phyloP scores from a whole-genome alignment of 2,113 vertebrate genomes.

The Prionailurus bengalensis region DNA sequence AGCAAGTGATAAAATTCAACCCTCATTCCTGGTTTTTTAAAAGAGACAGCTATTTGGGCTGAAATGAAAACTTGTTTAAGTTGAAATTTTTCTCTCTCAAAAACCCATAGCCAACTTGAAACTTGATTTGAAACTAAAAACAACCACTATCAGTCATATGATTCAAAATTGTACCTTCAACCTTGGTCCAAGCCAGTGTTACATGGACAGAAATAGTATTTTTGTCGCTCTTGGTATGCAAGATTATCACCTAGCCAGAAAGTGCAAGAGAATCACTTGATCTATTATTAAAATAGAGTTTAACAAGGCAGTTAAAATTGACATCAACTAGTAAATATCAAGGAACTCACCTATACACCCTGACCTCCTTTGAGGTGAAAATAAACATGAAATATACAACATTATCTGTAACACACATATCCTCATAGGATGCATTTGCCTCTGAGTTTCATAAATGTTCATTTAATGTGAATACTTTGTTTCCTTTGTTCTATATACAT shows the following conservation, averaged over 20 bases:
- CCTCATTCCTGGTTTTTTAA: background rate
- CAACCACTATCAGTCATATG: background rate
- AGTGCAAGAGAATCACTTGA: background rate
- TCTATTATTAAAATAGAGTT: background rate
- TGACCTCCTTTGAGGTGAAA: background rate
- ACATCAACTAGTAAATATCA: background rate
- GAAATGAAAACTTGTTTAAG: slow-evolving; percentile 7
- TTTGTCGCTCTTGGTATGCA: background rate
- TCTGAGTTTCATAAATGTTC: background rate
- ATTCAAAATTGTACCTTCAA: background rate
- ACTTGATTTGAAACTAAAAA: background rate
- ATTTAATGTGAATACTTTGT: background rate
- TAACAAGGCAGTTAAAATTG: background rate
- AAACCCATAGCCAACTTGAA: background rate
- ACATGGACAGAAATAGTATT: background rate
- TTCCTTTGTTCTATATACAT: background rate
- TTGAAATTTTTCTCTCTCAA: background rate
- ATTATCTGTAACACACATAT: background rate
- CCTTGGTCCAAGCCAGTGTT: background rate
- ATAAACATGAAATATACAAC: background rate
- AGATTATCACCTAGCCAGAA: background rate
- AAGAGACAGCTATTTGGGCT: background rate
- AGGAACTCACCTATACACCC: background rate
- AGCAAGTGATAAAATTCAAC: background rate
- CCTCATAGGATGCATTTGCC: background rate